Evolutionary conservation across 2,888 invertebrate species (phyloP).

Genomic region (Lamellibrachia satsuma): DNA sequence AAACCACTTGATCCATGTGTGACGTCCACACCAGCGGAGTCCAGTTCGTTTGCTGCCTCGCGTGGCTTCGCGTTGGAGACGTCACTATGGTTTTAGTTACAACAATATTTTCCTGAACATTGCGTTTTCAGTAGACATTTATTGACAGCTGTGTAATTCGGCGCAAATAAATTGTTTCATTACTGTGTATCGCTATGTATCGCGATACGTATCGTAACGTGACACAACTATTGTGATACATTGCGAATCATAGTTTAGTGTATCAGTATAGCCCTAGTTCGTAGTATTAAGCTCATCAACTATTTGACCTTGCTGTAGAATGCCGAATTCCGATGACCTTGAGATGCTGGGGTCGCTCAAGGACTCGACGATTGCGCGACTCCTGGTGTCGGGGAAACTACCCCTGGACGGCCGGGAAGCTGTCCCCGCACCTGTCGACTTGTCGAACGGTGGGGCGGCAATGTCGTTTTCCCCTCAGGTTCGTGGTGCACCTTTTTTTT

Average conservation of each 20-base stretch:
- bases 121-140: no score
- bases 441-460: background rate
- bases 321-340: slow-evolving; percentile 6
- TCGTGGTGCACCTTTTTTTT: background rate
- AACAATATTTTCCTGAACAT: no score
- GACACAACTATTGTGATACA: background rate
- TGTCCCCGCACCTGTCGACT: background rate
- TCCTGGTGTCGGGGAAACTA: slow-evolving; percentile 37
- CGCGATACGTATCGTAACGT: no score
- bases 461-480: background rate
- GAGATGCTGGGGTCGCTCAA: slow-evolving; percentile 22
- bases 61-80: no score
- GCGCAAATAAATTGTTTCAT: no score
- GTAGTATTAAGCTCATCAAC: background rate
- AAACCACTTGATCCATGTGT: no score
- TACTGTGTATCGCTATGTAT: no score
- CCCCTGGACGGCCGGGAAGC: slow-evolving; percentile 17
- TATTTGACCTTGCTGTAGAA: background rate
- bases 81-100: no score
- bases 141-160: no score
- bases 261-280: no score
- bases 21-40: no score
- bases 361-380: slow-evolving; percentile 38
- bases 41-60: no score
- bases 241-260: background rate